Evolutionary conservation across 2,797 vertebrate species (phyloP).

Genomic region (Kryptopterus vitreolus): DNA sequence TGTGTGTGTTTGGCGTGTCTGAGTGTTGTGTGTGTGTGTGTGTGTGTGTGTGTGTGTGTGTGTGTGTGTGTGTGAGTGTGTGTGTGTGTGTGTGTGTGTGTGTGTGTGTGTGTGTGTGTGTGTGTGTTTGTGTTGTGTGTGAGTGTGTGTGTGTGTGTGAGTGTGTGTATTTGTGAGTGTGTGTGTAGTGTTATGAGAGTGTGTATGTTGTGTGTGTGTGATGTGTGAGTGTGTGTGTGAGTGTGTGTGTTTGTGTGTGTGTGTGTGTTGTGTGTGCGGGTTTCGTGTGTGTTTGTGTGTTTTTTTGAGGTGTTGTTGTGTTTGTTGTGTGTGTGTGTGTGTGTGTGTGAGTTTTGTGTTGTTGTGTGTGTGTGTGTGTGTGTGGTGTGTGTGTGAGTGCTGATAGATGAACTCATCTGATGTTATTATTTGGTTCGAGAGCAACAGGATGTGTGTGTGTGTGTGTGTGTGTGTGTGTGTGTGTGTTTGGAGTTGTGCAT

Average conservation of each 20-base stretch:
- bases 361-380: background rate
- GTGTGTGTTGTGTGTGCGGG: background rate
- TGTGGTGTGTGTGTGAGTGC: background rate
- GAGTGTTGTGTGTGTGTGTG: background rate
- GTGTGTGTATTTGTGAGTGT: slow-evolving; percentile 12
- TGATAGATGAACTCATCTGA: too few species aligned
- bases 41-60: background rate
- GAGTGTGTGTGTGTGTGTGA: background rate
- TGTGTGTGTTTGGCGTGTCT: too few species aligned
- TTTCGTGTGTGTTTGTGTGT: background rate
- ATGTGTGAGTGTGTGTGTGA: background rate
- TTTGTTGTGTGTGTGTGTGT: background rate
- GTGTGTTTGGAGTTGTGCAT: slow-evolving; percentile 15
- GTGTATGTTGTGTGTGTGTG: background rate
- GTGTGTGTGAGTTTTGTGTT: background rate
- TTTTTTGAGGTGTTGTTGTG: slow-evolving; percentile 2
- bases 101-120: slow-evolving; percentile 1
- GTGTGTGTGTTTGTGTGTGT: background rate
- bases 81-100: background rate
- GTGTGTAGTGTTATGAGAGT: too few species aligned
- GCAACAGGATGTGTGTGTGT: slow-evolving; percentile 17
- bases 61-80: background rate
- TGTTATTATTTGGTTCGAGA: too few species aligned
- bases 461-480: background rate
- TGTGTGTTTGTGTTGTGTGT: too few species aligned